Evolutionary conservation across 2,888 invertebrate species (phyloP).

Genomic region (Lamproptera curius): DNA sequence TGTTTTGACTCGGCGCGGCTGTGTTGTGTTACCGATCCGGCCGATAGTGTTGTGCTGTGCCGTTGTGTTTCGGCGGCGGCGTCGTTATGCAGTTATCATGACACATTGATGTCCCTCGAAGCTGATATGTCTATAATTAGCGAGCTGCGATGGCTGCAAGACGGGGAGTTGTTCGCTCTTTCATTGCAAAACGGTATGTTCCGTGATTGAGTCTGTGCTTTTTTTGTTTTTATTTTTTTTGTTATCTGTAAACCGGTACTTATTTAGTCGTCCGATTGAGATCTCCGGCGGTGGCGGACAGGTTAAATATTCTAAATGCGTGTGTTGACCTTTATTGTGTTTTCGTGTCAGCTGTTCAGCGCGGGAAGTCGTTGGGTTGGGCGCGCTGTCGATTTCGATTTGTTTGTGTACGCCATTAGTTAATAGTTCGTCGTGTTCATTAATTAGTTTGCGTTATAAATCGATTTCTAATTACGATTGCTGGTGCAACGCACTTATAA

Average conservation of each 20-base stretch:
- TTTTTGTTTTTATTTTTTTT: slow-evolving; percentile 13
- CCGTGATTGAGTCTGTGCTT: slow-evolving; percentile 23
- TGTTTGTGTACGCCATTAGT: neutral
- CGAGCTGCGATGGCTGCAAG: slow-evolving; percentile 71
- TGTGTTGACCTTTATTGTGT: slow-evolving; percentile 6
- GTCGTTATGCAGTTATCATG: slow-evolving; percentile 59
- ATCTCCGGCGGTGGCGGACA: slow-evolving; percentile 5
- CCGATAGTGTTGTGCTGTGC: slow-evolving; percentile 42
- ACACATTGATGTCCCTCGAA: slow-evolving; percentile 61
- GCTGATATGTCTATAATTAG: slow-evolving; percentile 75
- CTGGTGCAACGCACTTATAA: neutral
- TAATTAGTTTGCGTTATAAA: neutral
- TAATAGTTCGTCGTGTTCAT: slow-evolving; percentile 1
- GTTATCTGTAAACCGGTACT: slow-evolving; percentile 9
- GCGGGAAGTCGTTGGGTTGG: neutral
- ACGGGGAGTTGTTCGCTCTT: slow-evolving; percentile 70
- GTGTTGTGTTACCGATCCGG: slow-evolving; percentile 51
- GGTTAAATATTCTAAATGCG: neutral
- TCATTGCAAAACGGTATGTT: slow-evolving; percentile 72
- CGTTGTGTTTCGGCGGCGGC: slow-evolving; percentile 38
- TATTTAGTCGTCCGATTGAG: slow-evolving; percentile 9
- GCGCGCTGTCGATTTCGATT: no score
- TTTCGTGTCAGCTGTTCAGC: neutral
- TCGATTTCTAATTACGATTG: slow-evolving; percentile 1
- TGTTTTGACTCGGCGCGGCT: slow-evolving; percentile 48